Evolutionary conservation across 2,113 vertebrate species (phyloP).

Genomic region (Tinamus guttatus): DNA sequence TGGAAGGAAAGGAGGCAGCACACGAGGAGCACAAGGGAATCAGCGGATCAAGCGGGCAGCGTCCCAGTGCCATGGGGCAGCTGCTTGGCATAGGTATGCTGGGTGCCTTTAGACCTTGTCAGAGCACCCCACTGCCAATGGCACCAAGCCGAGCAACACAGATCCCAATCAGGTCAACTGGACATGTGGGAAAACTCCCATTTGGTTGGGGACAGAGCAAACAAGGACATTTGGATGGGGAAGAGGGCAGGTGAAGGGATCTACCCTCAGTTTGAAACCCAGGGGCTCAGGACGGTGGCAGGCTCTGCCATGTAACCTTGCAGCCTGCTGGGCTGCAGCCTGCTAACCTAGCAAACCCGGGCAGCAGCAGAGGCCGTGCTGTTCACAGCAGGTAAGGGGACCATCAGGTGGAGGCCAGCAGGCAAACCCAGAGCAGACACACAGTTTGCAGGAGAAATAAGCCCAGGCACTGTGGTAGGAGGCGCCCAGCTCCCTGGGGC

Average conservation of each 20-base stretch:
- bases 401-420: not conserved
- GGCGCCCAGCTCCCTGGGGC: not conserved
- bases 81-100: fast-evolving
- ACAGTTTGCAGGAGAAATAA: not conserved
- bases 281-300: not conserved
- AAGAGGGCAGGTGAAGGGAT: fast-evolving
- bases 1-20: not conserved
- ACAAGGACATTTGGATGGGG: not conserved
- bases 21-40: not conserved
- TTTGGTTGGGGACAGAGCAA: not conserved
- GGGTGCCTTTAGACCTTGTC: not conserved
- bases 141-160: not conserved
- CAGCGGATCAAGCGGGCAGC: fast-evolving
- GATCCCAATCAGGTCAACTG: not conserved
- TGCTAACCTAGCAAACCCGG: not conserved
- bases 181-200: constrained; percentile 1
- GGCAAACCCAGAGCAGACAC: not conserved
- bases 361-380: fast-evolving
- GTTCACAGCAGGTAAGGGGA: fast-evolving
- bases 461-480: fast-evolving
- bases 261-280: not conserved
- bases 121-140: not conserved
- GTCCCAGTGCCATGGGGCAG: not conserved
- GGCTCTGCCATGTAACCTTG: not conserved
- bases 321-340: not conserved